phyloP scores from a whole-genome alignment of 2,113 vertebrate genomes.

The Bettongia penicillata region DNA sequence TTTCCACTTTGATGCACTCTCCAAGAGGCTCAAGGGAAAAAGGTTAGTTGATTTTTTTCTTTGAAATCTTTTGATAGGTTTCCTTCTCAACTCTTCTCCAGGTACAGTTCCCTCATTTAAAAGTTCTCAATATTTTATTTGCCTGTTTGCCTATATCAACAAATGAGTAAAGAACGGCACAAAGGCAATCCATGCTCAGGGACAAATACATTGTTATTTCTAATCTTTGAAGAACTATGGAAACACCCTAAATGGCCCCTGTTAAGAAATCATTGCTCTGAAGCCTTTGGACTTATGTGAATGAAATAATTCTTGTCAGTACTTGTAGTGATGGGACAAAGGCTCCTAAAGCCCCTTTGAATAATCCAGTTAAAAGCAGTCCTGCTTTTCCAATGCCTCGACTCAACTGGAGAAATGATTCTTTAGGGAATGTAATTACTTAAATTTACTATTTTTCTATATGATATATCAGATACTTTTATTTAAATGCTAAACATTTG shows the following conservation, averaged over 20 bases:
- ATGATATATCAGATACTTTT: neutral
- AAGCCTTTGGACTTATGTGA: neutral
- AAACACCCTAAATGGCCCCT: neutral
- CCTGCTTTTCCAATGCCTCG: neutral
- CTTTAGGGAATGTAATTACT: neutral
- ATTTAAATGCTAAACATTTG: neutral
- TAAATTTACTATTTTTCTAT: neutral
- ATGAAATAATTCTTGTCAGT: neutral
- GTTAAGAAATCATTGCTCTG: neutral
- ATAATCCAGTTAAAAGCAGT: too few species aligned
- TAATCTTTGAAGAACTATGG: neutral
- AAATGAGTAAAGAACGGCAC: neutral
- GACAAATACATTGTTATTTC: neutral
- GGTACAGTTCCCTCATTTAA: neutral
- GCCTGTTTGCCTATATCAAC: neutral
- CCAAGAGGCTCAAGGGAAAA: too few species aligned
- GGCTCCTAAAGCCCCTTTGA: neutral
- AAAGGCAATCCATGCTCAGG: neutral
- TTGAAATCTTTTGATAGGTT: too few species aligned
- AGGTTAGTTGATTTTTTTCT: too few species aligned
- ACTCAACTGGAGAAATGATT: neutral
- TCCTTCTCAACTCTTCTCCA: neutral
- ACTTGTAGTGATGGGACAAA: neutral
- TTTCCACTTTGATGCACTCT: too few species aligned
- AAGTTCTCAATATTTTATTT: neutral